Percentiles rank a stretch among this genome's conserved stretches.
Conservation (phyloP, 2,888 invertebrate genomes). For the Ectobius pallidus region DNA sequence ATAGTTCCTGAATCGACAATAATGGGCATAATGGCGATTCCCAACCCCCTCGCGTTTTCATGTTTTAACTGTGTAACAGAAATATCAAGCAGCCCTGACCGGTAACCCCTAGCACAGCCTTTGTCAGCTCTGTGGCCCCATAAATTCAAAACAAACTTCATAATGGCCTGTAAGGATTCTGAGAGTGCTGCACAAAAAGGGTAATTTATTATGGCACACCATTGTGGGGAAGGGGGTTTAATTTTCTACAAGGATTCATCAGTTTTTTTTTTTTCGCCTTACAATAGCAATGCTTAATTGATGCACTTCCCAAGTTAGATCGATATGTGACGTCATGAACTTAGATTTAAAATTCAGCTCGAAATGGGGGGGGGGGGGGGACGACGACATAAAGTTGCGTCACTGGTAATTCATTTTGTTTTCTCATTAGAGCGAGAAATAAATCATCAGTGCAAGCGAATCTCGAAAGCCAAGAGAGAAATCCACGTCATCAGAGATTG, state of each 20-base stretch:
- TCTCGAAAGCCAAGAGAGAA: no score
- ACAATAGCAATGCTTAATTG: background rate
- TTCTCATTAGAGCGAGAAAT: no score
- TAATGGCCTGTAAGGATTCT: constrained; percentile 41
- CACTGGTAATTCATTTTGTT: no score
- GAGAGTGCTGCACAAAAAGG: constrained; percentile 39
- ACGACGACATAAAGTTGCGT: no score
- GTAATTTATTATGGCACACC: constrained; percentile 41
- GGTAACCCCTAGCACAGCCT: constrained; percentile 12
- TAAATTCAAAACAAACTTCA: constrained; percentile 45
- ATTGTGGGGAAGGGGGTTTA: constrained; percentile 1
- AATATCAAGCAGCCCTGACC: constrained; percentile 33
- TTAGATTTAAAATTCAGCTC: no score
- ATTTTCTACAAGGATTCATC: no score
- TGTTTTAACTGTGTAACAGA: constrained; percentile 42
- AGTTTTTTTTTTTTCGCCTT: no score
- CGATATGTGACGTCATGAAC: no score
- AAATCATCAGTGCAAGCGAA: no score
- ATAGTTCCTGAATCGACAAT: constrained; percentile 44
- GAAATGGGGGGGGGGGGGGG: no score
- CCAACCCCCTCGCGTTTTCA: constrained; percentile 36
- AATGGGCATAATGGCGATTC: constrained; percentile 43
- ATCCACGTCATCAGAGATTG: no score
- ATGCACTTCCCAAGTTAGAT: background rate
- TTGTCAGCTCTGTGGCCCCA: constrained; percentile 40